Base-by-base conservation (phyloP, 2,113 vertebrate genomes). In the Alligator mississippiensis region DNA sequence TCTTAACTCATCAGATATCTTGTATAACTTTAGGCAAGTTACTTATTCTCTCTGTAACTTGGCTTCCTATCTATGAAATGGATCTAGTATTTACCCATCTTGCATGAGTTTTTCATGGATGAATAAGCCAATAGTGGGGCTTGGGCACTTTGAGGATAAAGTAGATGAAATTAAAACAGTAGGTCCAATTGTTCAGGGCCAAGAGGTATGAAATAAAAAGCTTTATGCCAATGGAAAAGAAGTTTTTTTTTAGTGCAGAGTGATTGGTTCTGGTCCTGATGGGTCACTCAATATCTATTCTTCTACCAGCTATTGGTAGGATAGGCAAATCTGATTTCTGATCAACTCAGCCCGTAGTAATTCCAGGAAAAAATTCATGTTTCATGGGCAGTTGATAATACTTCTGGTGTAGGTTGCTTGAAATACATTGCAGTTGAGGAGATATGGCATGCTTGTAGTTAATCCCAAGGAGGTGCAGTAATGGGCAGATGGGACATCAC, bases 381-480 rank as follows among this genome's bases (percentile, higher is more conserved):
- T n/a, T 66, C 14, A 66, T 27, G 64, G 15, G n/a, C 28, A 18
- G 64, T 9, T n/a, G 64, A 28, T n/a, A n/a, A n/a, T 72, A 5
- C 80, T 92, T 91, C 74, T 87, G 88, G 70, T 80, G 87, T 88
- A 88, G 34, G 34, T 57, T 82, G 28, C 54, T 68, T 79, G 86
- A 93, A 88, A 79, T 93, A 87, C 85, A 70, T 70, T 77, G 84
- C 60, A 92, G n/a, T 60, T 11, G 1, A 55, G 86, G 75, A 91
- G 77, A 93, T 92, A 76, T 16, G 70, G 19, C 59, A 22, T 4
- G 1, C 90, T 84, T 78, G 59, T 80, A 66, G 59, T 60, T 15
- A 47, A 72, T 90, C 72, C 76, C 66, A 75, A 93, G 89, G 80
- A 95, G 55, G 47, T 84, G 83, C 85, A 82, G 22, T 55, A 76